Evolutionary conservation across 2,888 invertebrate genomes (phyloP), one percentile per base, ranked within the genome.

Genomic region (Zaprionus lineosus): DNA sequence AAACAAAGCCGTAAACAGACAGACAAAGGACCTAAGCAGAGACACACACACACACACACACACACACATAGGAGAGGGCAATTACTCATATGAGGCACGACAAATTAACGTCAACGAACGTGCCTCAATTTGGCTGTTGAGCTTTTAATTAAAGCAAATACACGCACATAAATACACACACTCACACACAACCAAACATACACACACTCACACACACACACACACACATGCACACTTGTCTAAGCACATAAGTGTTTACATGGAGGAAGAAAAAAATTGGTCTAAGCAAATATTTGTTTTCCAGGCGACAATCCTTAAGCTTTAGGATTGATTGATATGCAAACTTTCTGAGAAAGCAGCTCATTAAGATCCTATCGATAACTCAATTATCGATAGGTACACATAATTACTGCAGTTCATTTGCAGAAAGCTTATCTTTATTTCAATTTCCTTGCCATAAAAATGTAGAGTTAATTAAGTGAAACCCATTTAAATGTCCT

Each of bases 31-130:
- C 14, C 15, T 18, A 7, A n/a, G 26, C 19, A 48, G 19, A 31
- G 6, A 11, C 33, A 12, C 14, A 41, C 2, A 16, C 19, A 46
- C 9, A 29, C 29, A 29, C 29, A 29, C 12, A 29, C 29, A 29
- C 6, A 29, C 29, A 29, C 12, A 29, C 6, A 14, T 36, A 1
- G 31, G 8, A 24, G 1, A 9, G 36, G 15, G 55, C 59, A 70
- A 68, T 70, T 64, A 68, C 68, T 70, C 68, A 68, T 68, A 70
- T 70, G 55, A 60, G 58, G 58, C 52, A 64, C 57, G 64, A 75
- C 56, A 74, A 76, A 62, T 60, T 66, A 74, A 74, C 64, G 73
- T 73, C 74, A 62, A 55, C 48, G 74, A 66, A 73, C 73, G 73
- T 73, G 73, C 74, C 66, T 66, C 73, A 73, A 74, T 73, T 73